Percentiles rank a stretch among this genome's conserved stretches.
Conservation (phyloP, 1,140 invertebrate species). For the Microplitis mediator region DNA sequence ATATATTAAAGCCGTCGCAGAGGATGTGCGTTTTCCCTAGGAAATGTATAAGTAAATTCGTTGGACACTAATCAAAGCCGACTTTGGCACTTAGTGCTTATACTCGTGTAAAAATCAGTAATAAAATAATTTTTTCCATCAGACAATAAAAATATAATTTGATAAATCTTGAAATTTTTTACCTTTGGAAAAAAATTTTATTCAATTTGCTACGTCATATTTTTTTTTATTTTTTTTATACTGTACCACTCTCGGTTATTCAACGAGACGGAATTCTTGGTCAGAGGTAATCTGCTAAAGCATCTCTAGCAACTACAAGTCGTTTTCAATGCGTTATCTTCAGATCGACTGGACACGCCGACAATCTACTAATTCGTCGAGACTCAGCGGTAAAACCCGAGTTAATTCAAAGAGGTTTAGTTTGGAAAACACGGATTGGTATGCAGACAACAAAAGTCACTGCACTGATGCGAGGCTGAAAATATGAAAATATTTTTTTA, state of each 20-base stretch:
- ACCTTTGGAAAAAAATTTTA: too few relatives aligned
- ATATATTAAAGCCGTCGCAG: background rate
- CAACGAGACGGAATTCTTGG: background rate
- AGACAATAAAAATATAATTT: too few relatives aligned
- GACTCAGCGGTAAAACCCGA: slow-evolving; percentile 36
- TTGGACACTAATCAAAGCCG: slow-evolving; percentile 44
- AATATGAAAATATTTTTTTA: too few relatives aligned
- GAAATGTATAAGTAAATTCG: slow-evolving; percentile 40
- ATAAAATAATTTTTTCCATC: too few relatives aligned
- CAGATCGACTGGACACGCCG: slow-evolving; percentile 48
- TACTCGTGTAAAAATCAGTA: background rate
- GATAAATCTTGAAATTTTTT: too few relatives aligned
- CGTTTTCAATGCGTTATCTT: slow-evolving; percentile 47
- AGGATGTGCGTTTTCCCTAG: slow-evolving; percentile 8
- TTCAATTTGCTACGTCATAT: too few relatives aligned
- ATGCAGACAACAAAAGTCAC: background rate
- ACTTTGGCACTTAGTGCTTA: slow-evolving; percentile 39
- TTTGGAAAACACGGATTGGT: background rate
- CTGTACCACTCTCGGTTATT: too few relatives aligned
- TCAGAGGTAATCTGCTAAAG: slow-evolving; percentile 47
- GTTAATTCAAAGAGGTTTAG: slow-evolving; percentile 48
- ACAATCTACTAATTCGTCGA: slow-evolving; percentile 55
- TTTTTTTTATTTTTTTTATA: too few relatives aligned
- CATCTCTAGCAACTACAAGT: slow-evolving; percentile 30
- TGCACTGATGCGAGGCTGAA: too few relatives aligned